Evolutionary conservation across 2,888 invertebrate species (phyloP).

Genomic region (Bugulina stolonifera): DNA sequence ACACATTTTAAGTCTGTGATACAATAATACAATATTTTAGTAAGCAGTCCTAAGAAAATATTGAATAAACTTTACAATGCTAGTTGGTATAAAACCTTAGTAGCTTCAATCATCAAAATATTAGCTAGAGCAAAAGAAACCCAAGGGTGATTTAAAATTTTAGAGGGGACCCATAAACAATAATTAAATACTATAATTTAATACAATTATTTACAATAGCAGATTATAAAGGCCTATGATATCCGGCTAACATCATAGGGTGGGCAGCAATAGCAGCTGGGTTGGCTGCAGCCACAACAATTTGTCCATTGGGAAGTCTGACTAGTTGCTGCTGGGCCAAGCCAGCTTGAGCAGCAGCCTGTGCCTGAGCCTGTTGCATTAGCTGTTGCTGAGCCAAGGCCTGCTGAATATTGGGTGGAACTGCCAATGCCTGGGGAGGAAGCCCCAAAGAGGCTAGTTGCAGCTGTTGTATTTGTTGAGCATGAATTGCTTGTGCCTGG

Average conservation of each 20-base stretch:
- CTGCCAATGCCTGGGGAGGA: conserved; percentile 8
- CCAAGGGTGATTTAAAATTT: too few species aligned
- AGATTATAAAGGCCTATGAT: not conserved
- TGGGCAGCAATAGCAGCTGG: conserved; percentile 1
- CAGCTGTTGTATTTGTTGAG: conserved; percentile 17
- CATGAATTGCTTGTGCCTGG: conserved; percentile 4
- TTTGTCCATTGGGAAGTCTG: conserved; percentile 9
- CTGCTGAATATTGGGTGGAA: conserved; percentile 11
- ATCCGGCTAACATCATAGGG: not conserved
- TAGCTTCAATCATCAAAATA: too few species aligned
- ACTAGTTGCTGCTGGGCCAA: not conserved
- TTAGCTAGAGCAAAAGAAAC: too few species aligned
- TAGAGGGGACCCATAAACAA: too few species aligned
- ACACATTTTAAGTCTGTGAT: too few species aligned
- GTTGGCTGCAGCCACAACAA: conserved; percentile 1
- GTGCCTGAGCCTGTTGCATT: conserved; percentile 12
- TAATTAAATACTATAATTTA: too few species aligned
- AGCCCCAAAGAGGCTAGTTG: not conserved
- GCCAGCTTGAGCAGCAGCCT: not conserved
- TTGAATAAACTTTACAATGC: not conserved
- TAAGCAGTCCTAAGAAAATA: too few species aligned
- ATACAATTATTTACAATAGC: too few species aligned
- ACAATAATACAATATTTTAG: too few species aligned
- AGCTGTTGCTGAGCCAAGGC: conserved; percentile 21
- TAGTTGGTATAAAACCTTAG: too few species aligned